phyloP scores from a whole-genome alignment of 1,140 invertebrate genomes.

The Aplysia californica region DNA sequence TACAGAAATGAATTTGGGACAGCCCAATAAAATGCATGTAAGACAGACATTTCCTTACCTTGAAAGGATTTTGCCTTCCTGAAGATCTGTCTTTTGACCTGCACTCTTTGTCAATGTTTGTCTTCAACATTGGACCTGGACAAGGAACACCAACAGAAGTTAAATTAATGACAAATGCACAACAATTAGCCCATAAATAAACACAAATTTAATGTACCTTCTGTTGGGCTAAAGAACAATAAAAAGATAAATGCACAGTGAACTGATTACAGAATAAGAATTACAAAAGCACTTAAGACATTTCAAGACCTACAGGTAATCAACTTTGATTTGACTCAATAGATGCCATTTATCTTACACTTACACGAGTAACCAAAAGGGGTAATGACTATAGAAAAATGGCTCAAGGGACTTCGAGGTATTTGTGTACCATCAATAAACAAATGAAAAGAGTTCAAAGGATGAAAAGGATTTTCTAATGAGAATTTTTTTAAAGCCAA shows the following conservation, averaged over 20 bases:
- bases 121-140: constrained; percentile 46
- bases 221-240: neutral
- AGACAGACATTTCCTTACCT: no score
- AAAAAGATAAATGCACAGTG: constrained; percentile 5
- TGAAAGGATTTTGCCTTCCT: constrained; percentile 54
- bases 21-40: no score
- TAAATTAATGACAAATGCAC: neutral
- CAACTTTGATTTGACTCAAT: neutral
- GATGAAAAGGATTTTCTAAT: no score
- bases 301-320: neutral
- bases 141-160: constrained; percentile 9
- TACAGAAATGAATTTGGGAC: no score
- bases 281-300: neutral
- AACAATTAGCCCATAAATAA: neutral
- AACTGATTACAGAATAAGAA: neutral
- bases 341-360: no score
- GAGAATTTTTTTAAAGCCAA: no score
- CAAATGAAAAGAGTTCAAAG: no score
- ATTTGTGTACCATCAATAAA: no score
- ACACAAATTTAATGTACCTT: neutral
- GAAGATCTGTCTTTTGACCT: constrained; percentile 29
- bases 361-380: no score
- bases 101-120: constrained; percentile 41
- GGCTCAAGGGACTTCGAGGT: no score
- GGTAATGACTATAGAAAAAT: no score